These are phyloP conservation scores for Trichacis sp. DNA, from an alignment of 2,888 invertebrate genomes.

Conservation along the genomic window DNA sequence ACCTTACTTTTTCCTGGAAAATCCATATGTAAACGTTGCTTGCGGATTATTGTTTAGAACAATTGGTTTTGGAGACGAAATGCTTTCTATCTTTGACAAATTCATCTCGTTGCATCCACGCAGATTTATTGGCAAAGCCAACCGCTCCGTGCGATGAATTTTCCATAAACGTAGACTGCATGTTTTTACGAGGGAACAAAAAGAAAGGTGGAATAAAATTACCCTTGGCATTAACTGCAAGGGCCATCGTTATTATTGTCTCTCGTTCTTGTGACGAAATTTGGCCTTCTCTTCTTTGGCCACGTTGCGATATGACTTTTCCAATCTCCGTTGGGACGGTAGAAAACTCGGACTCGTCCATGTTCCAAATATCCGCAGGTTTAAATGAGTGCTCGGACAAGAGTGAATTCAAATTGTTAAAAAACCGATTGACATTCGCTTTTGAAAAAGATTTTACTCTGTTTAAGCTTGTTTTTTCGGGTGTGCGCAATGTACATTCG, in stretches of 20 bases:
- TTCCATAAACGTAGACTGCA: no score
- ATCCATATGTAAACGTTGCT: no score
- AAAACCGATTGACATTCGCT: conserved; percentile 1
- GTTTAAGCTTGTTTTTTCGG: background rate
- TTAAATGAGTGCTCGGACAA: background rate
- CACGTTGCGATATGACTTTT: conserved; percentile 25
- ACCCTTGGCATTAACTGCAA: conserved; percentile 41
- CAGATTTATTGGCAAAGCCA: no score
- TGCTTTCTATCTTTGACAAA: no score
- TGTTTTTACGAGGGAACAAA: no score
- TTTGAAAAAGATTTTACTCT: conserved; percentile 30
- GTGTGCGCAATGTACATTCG: conserved; percentile 9
- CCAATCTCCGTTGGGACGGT: conserved; percentile 22
- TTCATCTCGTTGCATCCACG: no score
- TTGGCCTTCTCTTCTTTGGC: conserved; percentile 1
- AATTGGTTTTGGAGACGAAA: no score
- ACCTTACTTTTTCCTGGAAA: no score
- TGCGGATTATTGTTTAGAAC: no score
- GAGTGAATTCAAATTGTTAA: background rate
- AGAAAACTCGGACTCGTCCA: conserved; percentile 3
- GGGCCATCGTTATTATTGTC: conserved; percentile 37
- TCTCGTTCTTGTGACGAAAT: conserved; percentile 33
- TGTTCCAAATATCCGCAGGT: conserved; percentile 17
- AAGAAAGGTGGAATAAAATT: conserved; percentile 24
- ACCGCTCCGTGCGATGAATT: no score